Percentiles rank a stretch among this genome's conserved stretches.
Evolutionary conservation across 2,888 invertebrate genomes (phyloP).

Genomic region (Gastrophysa polygoni): DNA sequence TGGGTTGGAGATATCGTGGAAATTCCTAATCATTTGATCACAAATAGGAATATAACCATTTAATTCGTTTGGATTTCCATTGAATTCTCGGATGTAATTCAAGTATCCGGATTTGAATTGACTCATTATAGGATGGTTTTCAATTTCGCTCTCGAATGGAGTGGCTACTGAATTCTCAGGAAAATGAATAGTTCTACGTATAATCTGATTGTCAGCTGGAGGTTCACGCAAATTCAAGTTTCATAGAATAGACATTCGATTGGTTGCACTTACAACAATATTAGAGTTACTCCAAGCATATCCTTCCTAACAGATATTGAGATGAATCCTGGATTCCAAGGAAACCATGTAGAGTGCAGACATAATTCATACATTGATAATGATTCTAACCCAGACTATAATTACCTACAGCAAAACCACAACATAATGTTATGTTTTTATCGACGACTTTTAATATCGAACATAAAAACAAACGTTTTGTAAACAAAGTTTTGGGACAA

Average conservation of each 20-base stretch:
- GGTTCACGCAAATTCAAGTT: background rate
- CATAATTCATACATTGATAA: too few relatives aligned
- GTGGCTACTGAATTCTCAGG: background rate
- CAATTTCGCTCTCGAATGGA: background rate
- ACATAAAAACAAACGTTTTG: too few relatives aligned
- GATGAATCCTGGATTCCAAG: background rate
- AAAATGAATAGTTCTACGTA: too few relatives aligned
- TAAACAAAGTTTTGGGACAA: too few relatives aligned
- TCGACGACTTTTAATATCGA: too few relatives aligned
- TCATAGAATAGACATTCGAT: background rate
- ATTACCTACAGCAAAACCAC: too few relatives aligned
- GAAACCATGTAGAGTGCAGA: too few relatives aligned
- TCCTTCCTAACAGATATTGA: constrained; percentile 1
- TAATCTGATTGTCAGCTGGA: background rate
- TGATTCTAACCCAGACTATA: too few relatives aligned
- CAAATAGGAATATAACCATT: constrained; percentile 1
- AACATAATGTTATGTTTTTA: too few relatives aligned
- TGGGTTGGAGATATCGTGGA: constrained; percentile 18
- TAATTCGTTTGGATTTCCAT: constrained; percentile 16
- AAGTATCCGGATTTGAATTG: constrained; percentile 22
- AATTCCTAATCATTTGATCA: constrained; percentile 12
- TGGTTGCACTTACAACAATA: background rate
- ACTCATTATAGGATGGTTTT: too few relatives aligned
- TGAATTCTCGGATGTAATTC: constrained; percentile 18
- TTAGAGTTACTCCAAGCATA: background rate